These are phyloP conservation scores for Diglossa brunneiventris DNA, from an alignment of 2,113 vertebrate species.

Conservation along the genomic window DNA sequence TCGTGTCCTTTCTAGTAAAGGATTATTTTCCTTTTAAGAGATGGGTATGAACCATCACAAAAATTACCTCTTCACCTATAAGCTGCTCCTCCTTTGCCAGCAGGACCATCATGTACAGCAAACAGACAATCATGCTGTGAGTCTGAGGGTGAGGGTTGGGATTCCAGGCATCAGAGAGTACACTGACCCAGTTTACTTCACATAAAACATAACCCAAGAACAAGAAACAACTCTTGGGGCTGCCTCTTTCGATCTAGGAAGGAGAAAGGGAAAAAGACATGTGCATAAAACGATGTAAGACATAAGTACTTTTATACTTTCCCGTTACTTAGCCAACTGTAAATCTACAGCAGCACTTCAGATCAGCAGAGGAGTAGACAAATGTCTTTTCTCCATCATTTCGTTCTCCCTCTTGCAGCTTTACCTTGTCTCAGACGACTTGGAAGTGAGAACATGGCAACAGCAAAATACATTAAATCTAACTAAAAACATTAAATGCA, in stretches of 20 bases:
- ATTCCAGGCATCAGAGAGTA: slow-evolving; percentile 85
- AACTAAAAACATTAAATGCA: background rate
- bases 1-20: background rate
- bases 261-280: background rate
- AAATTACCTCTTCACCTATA: slow-evolving; percentile 79
- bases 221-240: slow-evolving; percentile 94
- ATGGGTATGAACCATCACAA: background rate
- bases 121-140: slow-evolving; percentile 86
- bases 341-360: background rate
- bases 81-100: slow-evolving; percentile 91
- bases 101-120: slow-evolving; percentile 92
- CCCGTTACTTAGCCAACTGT: background rate
- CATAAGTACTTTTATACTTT: background rate
- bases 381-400: background rate
- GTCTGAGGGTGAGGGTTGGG: slow-evolving; percentile 72
- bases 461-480: background rate
- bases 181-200: slow-evolving; percentile 94
- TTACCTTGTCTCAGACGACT: background rate
- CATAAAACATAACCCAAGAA: slow-evolving; percentile 91
- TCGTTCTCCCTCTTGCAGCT: background rate
- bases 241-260: slow-evolving; percentile 91
- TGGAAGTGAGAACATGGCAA: background rate
- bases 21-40: background rate
- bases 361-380: background rate
- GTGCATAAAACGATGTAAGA: background rate